phyloP scores from a whole-genome alignment of 2,113 vertebrate species.

The Argyrosomus japonicus region DNA sequence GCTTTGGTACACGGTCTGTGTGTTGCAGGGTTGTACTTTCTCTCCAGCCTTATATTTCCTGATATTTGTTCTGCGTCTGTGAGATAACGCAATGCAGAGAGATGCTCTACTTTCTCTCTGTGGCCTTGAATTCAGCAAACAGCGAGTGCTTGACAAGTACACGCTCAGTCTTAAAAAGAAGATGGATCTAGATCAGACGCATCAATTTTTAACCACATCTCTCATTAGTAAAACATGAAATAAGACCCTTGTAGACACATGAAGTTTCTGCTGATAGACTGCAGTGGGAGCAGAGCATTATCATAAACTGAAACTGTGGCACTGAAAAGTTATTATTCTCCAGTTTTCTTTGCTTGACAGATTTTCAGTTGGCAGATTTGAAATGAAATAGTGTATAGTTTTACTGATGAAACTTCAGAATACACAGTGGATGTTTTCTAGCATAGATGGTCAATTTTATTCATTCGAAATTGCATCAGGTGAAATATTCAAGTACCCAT shows the following conservation, averaged over 20 bases:
- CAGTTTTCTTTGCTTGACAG: neutral
- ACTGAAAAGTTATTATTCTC: neutral
- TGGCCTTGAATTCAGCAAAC: slow-evolving; percentile 46
- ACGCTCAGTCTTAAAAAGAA: slow-evolving; percentile 3
- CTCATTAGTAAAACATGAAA: slow-evolving; percentile 69
- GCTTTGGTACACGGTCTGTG: neutral
- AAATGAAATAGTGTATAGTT: neutral
- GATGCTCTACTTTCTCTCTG: slow-evolving; percentile 55
- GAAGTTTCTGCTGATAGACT: slow-evolving; percentile 17
- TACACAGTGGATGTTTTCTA: neutral
- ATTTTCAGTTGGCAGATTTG: neutral
- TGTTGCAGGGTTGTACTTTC: slow-evolving; percentile 28
- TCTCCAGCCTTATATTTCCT: slow-evolving; percentile 37
- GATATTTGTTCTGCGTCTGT: slow-evolving; percentile 57
- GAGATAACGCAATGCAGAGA: slow-evolving; percentile 52
- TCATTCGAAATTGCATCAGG: neutral
- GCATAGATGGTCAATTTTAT: neutral
- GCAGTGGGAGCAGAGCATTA: neutral
- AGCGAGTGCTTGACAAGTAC: slow-evolving; percentile 28
- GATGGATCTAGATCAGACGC: slow-evolving; percentile 55
- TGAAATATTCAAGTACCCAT: neutral
- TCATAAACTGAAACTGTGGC: neutral
- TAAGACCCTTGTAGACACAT: slow-evolving; percentile 38
- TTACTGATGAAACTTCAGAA: neutral
- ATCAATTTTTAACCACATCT: slow-evolving; percentile 64